Base-by-base conservation (phyloP, 2,888 invertebrate species). In the Dioctria rufipes region DNA sequence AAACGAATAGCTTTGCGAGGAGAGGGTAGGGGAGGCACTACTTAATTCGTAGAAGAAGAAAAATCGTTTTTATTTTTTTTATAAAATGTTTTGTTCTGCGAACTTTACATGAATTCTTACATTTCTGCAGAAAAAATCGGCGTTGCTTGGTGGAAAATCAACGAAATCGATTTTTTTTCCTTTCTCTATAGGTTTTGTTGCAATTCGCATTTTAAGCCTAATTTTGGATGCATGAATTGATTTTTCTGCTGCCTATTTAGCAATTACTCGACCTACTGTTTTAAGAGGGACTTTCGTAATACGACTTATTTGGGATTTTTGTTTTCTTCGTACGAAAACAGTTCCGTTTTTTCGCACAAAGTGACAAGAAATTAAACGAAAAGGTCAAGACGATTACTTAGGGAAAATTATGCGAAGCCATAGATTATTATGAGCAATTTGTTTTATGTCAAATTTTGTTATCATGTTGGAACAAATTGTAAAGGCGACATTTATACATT, bases 171-270 rank as follows among this genome's bases (percentile, higher is more conserved):
- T 54, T 54, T n/a, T n/a, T n/a, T n/a, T n/a, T n/a, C n/a, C n/a
- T n/a, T n/a, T n/a, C n/a, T n/a, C n/a, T n/a, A n/a, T n/a, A n/a
- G n/a, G n/a, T n/a, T n/a, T n/a, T n/a, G n/a, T n/a, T n/a, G n/a
- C n/a, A n/a, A n/a, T n/a, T 8, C 54, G 11, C 54, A 54, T 54
- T 54, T 54, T 6, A 46, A 5, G 46, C 46, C n/a, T 25, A 8
- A 46, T 46, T 46, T 46, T 46, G 46, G 54, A 54, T n/a, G 54
- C 54, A 4, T 54, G 54, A 54, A 54, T 54, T 54, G 54, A n/a
- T 54, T 11, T 8, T 6, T 54, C 11, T 54, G 4, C 4, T 54
- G 54, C 54, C 11, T 54, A 54, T 54, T 54, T 54, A 54, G 54
- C 54, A 54, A 54, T 54, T 54, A n/a, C 6, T 54, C 54, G 54